Evolutionary conservation across 2,113 vertebrate genomes (phyloP).

Genomic region (Glaucidium brasilianum): DNA sequence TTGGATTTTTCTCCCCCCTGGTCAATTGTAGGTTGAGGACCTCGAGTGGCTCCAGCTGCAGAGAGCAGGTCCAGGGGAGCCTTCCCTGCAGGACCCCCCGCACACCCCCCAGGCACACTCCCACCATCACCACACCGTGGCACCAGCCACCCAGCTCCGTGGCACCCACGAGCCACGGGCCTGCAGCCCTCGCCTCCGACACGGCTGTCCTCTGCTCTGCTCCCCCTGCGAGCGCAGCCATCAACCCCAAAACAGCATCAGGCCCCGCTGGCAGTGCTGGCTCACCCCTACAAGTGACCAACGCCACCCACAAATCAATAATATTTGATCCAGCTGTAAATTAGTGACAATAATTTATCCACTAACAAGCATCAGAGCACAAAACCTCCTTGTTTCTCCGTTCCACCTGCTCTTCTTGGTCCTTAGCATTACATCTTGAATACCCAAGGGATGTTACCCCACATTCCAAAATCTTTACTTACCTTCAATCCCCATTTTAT

Average conservation of each 20-base stretch:
- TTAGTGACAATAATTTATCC: background rate
- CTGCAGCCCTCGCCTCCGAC: background rate
- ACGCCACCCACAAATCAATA: accelerated
- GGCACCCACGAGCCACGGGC: background rate
- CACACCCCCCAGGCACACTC: accelerated
- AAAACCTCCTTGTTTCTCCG: background rate
- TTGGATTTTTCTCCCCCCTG: background rate
- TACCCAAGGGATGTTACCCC: accelerated
- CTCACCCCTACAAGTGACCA: background rate
- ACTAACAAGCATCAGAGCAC: too few relatives aligned
- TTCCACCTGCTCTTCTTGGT: background rate
- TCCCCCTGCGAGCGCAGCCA: background rate
- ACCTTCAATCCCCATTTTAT: background rate
- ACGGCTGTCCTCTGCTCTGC: accelerated
- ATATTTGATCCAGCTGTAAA: background rate
- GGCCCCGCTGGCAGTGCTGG: background rate
- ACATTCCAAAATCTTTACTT: background rate
- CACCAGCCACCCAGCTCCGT: background rate
- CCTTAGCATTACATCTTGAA: accelerated
- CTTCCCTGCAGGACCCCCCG: background rate
- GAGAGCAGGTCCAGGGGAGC: accelerated
- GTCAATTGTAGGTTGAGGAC: accelerated
- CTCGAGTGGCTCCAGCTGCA: accelerated
- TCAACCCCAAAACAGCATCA: background rate
- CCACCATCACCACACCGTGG: accelerated